These are phyloP conservation scores for Setophaga coronata DNA, from an alignment of 2,113 vertebrate genomes.

Conservation along the genomic window DNA sequence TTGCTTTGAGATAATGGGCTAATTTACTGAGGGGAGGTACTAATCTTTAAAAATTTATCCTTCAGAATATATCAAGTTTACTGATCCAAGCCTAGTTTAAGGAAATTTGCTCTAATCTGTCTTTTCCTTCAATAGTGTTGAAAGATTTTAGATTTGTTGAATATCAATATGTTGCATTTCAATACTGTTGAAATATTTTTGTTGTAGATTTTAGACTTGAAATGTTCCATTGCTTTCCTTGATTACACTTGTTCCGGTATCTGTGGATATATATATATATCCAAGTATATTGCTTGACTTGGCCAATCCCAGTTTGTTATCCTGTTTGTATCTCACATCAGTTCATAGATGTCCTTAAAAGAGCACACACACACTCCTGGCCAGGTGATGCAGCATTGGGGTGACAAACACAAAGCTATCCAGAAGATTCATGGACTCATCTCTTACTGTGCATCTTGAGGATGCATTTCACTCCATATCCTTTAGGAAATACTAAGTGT, in stretches of 20 bases:
- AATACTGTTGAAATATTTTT: not conserved
- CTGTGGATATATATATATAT: too few relatives aligned
- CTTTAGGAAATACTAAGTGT: not conserved
- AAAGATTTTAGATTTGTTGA: not conserved
- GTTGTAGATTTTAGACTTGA: not conserved
- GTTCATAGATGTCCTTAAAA: not conserved
- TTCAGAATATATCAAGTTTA: not conserved
- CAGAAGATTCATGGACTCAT: not conserved
- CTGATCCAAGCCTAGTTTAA: not conserved
- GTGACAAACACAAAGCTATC: not conserved
- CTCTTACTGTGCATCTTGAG: not conserved
- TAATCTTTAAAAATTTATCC: not conserved
- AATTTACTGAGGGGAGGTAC: not conserved
- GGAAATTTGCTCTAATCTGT: not conserved
- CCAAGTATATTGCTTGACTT: not conserved
- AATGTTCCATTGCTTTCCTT: not conserved
- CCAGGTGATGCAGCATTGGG: not conserved
- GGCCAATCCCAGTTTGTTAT: not conserved
- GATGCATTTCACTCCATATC: not conserved
- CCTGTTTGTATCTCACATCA: not conserved
- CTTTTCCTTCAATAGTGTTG: not conserved
- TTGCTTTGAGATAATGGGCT: not conserved
- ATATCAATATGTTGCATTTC: not conserved
- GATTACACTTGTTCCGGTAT: not conserved
- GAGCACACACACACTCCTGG: accelerated